Base-by-base conservation (phyloP, 1,140 invertebrate species). In the Magallana gigas region DNA sequence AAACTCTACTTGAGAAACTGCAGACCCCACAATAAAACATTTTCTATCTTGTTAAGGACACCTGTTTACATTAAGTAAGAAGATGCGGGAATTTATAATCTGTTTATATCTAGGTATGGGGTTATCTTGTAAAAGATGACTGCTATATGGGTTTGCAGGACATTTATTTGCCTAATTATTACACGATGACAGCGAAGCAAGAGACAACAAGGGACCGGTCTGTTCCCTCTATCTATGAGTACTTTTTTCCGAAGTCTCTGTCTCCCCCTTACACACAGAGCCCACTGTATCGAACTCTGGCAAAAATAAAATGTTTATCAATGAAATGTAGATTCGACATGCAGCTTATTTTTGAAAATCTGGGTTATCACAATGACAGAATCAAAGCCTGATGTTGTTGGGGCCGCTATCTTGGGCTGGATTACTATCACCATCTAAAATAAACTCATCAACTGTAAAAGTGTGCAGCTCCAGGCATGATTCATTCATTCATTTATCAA, bases 301-400 rank as follows among this genome's bases (percentile, higher is more conserved):
- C 23, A 76, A 76, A 29, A 76, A 76, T 29, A 62, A 76, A 76
- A 9, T 12, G 36, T 76, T 76, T 76, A 76, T 76, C 68, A 76
- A 29, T 76, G 68, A 29, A 76, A 29, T 11, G 36, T 76, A 76
- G 68, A 76, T 29, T 23, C 68, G 36, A 76, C 23, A 29, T 12
- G 68, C 23, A 76, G 68, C 18, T 18, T 29, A 76, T 76, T 76
- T 76, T 76, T 18, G 36, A 23, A 76, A 76, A 48, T 48, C 11
- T 76, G 68, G 68, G 68, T 76, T 76, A 76, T 76, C 68, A 76
- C 23, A 36, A 29, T 29, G 23, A 36, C 68, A 29, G 23, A 76
- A 76, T 76, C 68, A 76, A 76, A 76, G 68, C 68, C 23, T 76
- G 68, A 76, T 76, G 18, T 76, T 76, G 68, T 76, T 8, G 14